phyloP scores from a whole-genome alignment of 2,797 vertebrate species.

The Tympanoctomys barrerae region DNA sequence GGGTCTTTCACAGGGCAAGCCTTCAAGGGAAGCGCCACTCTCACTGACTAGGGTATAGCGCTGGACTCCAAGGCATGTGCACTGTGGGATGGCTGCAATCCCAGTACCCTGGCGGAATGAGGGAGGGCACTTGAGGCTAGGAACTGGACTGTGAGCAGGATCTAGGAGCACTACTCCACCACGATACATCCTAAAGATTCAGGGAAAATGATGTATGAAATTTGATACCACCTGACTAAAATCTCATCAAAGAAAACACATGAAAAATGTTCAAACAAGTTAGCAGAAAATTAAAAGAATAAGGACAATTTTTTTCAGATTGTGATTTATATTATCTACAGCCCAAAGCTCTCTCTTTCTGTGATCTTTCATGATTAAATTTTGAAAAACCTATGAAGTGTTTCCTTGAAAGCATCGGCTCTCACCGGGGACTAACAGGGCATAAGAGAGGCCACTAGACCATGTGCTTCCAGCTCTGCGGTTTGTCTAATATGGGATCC shows the following conservation, averaged over 20 bases:
- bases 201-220: background rate
- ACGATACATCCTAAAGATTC: background rate
- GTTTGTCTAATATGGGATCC: background rate
- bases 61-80: background rate
- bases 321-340: background rate
- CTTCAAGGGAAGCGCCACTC: background rate
- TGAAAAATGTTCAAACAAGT: background rate
- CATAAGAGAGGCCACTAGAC: background rate
- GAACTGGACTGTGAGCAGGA: background rate
- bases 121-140: background rate
- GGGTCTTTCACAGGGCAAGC: too few species aligned
- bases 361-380: slow-evolving; percentile 51
- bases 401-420: slow-evolving; percentile 64
- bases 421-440: slow-evolving; percentile 27
- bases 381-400: slow-evolving; percentile 53
- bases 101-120: background rate
- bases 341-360: background rate
- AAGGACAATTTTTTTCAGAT: background rate
- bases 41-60: background rate
- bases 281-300: slow-evolving; percentile 50
- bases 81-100: background rate
- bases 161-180: background rate
- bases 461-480: background rate
- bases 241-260: background rate
- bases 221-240: background rate